phyloP scores from a whole-genome alignment of 2,888 invertebrate species.

The Epinotia demarniana region DNA sequence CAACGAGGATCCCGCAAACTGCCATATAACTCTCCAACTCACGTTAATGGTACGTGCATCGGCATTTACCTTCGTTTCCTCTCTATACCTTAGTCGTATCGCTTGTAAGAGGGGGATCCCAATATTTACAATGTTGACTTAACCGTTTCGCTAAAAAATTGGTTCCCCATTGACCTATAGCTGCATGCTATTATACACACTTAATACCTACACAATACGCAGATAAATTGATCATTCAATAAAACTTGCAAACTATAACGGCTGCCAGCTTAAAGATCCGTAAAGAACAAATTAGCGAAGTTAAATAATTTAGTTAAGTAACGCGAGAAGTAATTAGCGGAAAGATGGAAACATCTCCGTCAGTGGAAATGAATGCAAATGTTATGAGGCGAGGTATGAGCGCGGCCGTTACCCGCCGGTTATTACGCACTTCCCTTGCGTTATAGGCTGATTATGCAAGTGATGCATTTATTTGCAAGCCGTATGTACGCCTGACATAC shows the following conservation, averaged over 20 bases:
- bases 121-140: neutral
- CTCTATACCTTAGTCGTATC: slow-evolving; percentile 45
- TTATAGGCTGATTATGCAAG: slow-evolving; percentile 44
- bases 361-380: slow-evolving; percentile 37
- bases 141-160: neutral
- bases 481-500: slow-evolving; percentile 6
- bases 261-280: slow-evolving; percentile 15
- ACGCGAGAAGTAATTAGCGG: slow-evolving; percentile 18
- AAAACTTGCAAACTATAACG: neutral
- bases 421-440: slow-evolving; percentile 45
- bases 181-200: neutral
- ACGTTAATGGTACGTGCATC: slow-evolving; percentile 46
- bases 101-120: neutral
- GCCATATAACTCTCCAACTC: slow-evolving; percentile 50
- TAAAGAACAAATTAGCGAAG: slow-evolving; percentile 32
- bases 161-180: neutral
- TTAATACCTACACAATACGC: neutral
- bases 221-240: too few relatives aligned
- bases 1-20: neutral
- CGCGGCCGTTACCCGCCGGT: slow-evolving; percentile 33
- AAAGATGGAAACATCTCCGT: slow-evolving; percentile 26
- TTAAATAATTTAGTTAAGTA: slow-evolving; percentile 23
- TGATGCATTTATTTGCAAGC: slow-evolving; percentile 39
- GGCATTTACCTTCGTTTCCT: slow-evolving; percentile 5
- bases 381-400: slow-evolving; percentile 24